Evolutionary conservation across 2,113 vertebrate genomes (phyloP).

Genomic region (Cebus imitator): DNA sequence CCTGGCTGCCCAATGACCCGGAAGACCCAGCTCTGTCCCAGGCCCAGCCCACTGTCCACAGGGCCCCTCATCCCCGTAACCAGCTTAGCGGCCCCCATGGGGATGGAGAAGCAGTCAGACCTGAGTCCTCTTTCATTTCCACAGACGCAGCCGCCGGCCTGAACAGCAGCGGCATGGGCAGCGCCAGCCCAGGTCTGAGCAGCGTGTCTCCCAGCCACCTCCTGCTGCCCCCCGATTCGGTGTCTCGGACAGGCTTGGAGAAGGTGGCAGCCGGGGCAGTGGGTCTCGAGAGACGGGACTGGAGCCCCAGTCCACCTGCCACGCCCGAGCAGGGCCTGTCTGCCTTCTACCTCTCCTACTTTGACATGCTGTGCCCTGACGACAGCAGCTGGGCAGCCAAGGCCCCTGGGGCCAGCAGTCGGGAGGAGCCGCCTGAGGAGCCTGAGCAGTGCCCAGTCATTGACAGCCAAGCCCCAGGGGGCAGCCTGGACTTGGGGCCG

Average conservation of each 20-base stretch:
- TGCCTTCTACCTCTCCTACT: conserved; percentile 92
- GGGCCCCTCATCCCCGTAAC: conserved; percentile 71
- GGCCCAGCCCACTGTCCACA: conserved; percentile 48
- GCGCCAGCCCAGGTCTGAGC: conserved; percentile 83
- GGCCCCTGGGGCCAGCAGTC: background rate
- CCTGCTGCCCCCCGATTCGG: conserved; percentile 81
- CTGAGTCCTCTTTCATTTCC: conserved; percentile 7
- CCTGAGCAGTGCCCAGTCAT: conserved; percentile 97
- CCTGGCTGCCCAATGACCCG: conserved; percentile 84
- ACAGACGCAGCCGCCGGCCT: conserved; percentile 68
- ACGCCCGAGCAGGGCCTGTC: conserved; percentile 86
- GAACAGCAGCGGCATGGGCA: conserved; percentile 86
- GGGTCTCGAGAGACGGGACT: conserved; percentile 75
- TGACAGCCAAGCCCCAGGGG: conserved; percentile 92
- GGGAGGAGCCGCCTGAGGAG: conserved; percentile 82
- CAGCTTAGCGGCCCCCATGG: conserved; percentile 80
- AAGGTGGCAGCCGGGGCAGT: background rate
- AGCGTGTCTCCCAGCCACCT: conserved; percentile 74
- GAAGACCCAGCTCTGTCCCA: conserved; percentile 45
- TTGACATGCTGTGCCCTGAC: conserved; percentile 92
- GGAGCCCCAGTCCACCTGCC: conserved; percentile 83
- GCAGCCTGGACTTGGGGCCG: conserved; percentile 86
- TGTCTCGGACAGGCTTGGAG: conserved; percentile 83
- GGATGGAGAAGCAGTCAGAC: conserved; percentile 60
- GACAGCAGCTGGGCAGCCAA: conserved; percentile 87